Conservation (phyloP, 2,797 vertebrate genomes). For the Gephyroberyx darwinii region DNA sequence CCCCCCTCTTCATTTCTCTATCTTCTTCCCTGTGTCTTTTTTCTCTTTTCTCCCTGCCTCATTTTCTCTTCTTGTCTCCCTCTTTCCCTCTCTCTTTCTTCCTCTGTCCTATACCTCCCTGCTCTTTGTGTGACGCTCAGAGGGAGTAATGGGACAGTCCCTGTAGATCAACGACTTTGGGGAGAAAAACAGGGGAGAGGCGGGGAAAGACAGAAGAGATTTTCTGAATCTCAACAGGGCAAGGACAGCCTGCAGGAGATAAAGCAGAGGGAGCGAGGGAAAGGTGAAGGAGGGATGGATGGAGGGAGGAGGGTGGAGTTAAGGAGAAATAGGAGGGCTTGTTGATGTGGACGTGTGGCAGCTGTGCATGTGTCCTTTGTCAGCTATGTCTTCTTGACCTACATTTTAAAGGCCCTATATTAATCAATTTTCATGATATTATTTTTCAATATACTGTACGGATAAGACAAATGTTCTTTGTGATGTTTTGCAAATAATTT, state of each 20-base stretch:
- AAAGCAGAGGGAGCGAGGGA: conserved; percentile 3
- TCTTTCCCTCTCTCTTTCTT: neutral
- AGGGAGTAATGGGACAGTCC: conserved; percentile 46
- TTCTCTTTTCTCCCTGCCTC: neutral
- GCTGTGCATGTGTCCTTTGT: neutral
- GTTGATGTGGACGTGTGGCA: neutral
- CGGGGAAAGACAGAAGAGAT: conserved; percentile 28
- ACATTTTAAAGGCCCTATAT: too few species aligned
- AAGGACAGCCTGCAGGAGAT: conserved; percentile 38
- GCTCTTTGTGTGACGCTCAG: conserved; percentile 23
- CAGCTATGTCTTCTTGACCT: neutral
- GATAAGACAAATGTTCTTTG: too few species aligned
- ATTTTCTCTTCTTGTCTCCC: too few species aligned
- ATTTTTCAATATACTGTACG: too few species aligned
- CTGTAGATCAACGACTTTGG: conserved; percentile 44
- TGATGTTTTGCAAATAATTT: too few species aligned
- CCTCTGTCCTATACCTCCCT: neutral
- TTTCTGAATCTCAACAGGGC: conserved; percentile 34
- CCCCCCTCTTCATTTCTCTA: neutral
- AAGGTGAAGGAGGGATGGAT: neutral
- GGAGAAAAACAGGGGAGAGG: conserved; percentile 23
- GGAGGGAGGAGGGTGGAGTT: neutral
- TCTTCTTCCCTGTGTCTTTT: too few species aligned
- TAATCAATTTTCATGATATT: too few species aligned
- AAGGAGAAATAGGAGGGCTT: neutral